Conservation (phyloP, 2,888 invertebrate genomes). For the Teinopalpus imperialis region DNA sequence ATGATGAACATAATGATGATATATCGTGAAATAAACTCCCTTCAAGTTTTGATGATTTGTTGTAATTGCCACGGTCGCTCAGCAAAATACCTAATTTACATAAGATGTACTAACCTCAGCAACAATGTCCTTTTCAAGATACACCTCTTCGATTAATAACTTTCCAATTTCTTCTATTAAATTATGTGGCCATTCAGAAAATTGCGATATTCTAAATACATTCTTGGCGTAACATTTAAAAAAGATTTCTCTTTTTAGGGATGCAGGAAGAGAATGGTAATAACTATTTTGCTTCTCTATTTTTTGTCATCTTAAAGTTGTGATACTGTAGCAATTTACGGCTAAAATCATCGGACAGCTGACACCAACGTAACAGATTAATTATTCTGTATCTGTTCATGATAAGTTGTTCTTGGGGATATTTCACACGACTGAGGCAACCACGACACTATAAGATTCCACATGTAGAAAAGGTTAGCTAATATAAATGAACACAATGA, state of each 20-base stretch:
- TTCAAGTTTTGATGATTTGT: no score
- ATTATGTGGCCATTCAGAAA: slow-evolving; percentile 27
- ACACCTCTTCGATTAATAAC: slow-evolving; percentile 26
- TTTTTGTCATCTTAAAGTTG: slow-evolving; percentile 27
- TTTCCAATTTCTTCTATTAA: slow-evolving; percentile 28
- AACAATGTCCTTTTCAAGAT: slow-evolving; percentile 24
- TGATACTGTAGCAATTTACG: slow-evolving; percentile 27
- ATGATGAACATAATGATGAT: no score
- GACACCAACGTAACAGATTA: slow-evolving; percentile 27
- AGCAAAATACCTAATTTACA: no score
- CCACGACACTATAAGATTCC: slow-evolving; percentile 29
- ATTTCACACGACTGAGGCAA: slow-evolving; percentile 27
- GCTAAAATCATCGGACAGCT: slow-evolving; percentile 27
- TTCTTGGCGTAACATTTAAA: slow-evolving; percentile 23
- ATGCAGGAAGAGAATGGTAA: slow-evolving; percentile 26
- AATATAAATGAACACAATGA: slow-evolving; percentile 26
- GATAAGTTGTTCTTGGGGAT: slow-evolving; percentile 28
- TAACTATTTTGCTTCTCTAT: slow-evolving; percentile 27
- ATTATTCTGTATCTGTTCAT: slow-evolving; percentile 25
- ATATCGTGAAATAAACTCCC: no score
- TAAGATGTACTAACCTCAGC: slow-evolving; percentile 14
- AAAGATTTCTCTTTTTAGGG: slow-evolving; percentile 26
- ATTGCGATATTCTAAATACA: slow-evolving; percentile 25
- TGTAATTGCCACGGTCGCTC: no score
- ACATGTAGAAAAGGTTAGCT: slow-evolving; percentile 31